phyloP scores from a whole-genome alignment of 2,113 vertebrate species.

The Caretta caretta region DNA sequence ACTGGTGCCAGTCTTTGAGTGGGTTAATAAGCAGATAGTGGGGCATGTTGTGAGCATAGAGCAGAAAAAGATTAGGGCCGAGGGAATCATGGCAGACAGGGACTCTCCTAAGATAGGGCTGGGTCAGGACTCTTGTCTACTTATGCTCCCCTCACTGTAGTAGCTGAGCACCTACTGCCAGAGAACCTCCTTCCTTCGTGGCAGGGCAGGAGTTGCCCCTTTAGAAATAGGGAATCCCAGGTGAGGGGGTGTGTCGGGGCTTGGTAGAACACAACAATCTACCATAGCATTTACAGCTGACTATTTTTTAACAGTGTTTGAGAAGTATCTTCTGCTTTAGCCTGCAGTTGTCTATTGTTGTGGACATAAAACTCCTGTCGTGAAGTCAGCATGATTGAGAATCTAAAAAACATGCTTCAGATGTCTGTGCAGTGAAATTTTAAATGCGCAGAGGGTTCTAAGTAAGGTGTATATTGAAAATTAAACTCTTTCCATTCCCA shows the following conservation, averaged over 20 bases:
- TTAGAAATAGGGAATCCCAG: background rate
- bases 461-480: fast-evolving
- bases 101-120: background rate
- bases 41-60: background rate
- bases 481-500: background rate
- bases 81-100: background rate
- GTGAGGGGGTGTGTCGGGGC: background rate
- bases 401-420: background rate
- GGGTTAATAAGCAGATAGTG: background rate
- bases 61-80: background rate
- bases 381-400: background rate
- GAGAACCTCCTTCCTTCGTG: background rate
- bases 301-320: background rate
- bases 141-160: background rate
- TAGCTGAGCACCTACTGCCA: background rate
- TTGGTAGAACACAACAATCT: background rate
- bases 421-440: background rate
- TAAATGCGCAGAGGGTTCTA: background rate
- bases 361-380: background rate
- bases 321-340: background rate
- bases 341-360: background rate
- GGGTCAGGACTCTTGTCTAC: background rate
- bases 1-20: background rate
- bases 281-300: background rate
- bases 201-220: background rate